A percentile compares a stretch with the other conserved stretches of the same genome.
phyloP scores from a whole-genome alignment of 2,797 vertebrate genomes.

The Cuniculus paca region DNA sequence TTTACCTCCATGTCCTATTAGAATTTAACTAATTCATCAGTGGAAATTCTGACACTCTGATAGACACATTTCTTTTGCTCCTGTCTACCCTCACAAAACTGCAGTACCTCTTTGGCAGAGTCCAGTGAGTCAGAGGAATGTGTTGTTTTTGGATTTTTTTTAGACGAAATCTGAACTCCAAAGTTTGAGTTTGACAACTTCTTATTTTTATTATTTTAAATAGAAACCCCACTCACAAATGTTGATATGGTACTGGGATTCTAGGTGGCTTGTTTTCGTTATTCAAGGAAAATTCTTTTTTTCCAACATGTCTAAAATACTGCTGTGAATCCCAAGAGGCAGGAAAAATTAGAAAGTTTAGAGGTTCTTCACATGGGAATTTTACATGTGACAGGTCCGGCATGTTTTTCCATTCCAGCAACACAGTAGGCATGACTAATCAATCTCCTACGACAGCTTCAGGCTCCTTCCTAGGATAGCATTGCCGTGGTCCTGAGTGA shows the following conservation, averaged over 20 bases:
- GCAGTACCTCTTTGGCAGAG: background rate
- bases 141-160: slow-evolving; percentile 49
- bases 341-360: slow-evolving; percentile 24
- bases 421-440: slow-evolving; percentile 50
- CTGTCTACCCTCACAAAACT: slow-evolving; percentile 27
- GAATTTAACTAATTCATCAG: slow-evolving; percentile 57
- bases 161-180: slow-evolving; percentile 57
- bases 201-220: too few species aligned
- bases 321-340: slow-evolving; percentile 18
- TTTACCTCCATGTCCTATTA: slow-evolving; percentile 60
- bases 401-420: slow-evolving; percentile 19
- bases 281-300: background rate
- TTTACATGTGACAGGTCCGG: slow-evolving; percentile 26
- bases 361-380: slow-evolving; percentile 4
- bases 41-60: background rate
- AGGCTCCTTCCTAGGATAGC: slow-evolving; percentile 19
- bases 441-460: slow-evolving; percentile 2
- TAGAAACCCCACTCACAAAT: background rate
- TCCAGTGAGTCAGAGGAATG: background rate
- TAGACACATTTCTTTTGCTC: slow-evolving; percentile 1
- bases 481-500: background rate
- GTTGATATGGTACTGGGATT: background rate
- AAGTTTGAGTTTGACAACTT: slow-evolving; percentile 41
- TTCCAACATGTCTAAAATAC: slow-evolving; percentile 47
- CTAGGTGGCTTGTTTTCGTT: slow-evolving; percentile 63